A percentile compares a stretch with the other conserved stretches of the same genome.
Conservation (phyloP, 1,140 invertebrate species). For the Penaeus indicus region DNA sequence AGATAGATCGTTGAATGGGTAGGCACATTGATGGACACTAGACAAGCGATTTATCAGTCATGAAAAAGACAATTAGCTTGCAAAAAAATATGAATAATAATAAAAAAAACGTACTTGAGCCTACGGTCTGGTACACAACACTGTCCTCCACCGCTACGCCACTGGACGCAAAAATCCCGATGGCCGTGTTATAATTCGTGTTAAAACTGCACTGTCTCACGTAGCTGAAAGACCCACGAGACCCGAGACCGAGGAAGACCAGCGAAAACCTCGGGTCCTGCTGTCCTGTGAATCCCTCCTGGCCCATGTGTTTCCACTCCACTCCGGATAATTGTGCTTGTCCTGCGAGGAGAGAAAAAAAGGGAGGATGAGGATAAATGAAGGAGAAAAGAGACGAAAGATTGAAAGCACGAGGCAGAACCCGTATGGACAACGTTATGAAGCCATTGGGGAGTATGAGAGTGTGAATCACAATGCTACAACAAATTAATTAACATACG, state of each 20-base stretch:
- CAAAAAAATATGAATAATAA: background rate
- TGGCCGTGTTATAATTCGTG: conserved; percentile 41
- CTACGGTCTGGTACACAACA: conserved; percentile 40
- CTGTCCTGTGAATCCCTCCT: conserved; percentile 39
- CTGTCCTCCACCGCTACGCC: conserved; percentile 24
- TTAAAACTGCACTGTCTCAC: conserved; percentile 47
- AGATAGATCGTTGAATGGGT: too few relatives aligned
- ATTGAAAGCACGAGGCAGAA: too few relatives aligned
- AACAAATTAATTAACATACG: too few relatives aligned
- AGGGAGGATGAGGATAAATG: background rate
- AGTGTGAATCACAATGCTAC: too few relatives aligned
- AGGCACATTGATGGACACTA: too few relatives aligned
- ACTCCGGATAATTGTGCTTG: conserved; percentile 34
- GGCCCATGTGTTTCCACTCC: conserved; percentile 31
- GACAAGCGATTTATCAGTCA: background rate
- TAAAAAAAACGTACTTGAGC: conserved; percentile 2
- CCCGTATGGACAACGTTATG: too few relatives aligned
- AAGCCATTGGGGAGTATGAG: too few relatives aligned
- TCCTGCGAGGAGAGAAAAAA: background rate
- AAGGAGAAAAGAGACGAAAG: too few relatives aligned
- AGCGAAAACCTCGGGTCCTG: conserved; percentile 41
- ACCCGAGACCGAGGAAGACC: conserved; percentile 5
- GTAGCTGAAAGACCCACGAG: background rate
- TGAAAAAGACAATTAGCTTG: background rate
- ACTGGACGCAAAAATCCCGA: conserved; percentile 36